Evolutionary conservation across 2,888 invertebrate species (phyloP).

Genomic region (Nasonia oneida): DNA sequence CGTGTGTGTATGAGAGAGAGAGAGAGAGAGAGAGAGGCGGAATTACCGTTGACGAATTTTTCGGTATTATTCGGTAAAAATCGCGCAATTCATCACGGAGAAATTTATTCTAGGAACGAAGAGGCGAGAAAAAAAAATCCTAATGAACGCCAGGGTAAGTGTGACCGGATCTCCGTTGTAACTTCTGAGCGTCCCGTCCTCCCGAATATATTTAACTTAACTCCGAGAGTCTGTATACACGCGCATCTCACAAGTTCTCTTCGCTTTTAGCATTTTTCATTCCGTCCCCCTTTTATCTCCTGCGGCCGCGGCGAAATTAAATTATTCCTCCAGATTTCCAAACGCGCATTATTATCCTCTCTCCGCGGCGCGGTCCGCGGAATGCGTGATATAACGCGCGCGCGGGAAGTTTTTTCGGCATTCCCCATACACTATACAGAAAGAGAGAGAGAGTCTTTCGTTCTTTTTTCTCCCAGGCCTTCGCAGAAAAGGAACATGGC

Average conservation of each 20-base stretch:
- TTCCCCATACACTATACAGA: constrained; percentile 2
- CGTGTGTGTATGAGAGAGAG: background rate
- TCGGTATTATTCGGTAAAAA: background rate
- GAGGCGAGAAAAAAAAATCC: background rate
- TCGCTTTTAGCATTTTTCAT: constrained; percentile 59
- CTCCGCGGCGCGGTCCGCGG: constrained; percentile 32
- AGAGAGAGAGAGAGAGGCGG: background rate
- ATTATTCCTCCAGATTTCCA: constrained; percentile 60
- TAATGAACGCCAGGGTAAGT: background rate
- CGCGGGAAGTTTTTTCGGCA: constrained; percentile 49
- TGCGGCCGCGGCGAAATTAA: constrained; percentile 37
- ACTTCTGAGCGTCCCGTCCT: background rate
- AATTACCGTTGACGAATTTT: constrained; percentile 8
- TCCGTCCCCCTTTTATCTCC: background rate
- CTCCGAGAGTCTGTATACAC: background rate
- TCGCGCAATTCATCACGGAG: no score
- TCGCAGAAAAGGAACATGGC: constrained; percentile 51
- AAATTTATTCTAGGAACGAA: background rate
- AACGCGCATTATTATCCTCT: constrained; percentile 28
- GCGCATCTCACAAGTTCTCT: background rate
- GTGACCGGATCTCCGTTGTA: background rate
- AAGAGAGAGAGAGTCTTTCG: background rate
- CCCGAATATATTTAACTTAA: background rate
- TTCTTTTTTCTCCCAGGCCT: constrained; percentile 42
- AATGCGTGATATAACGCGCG: constrained; percentile 57